Base-by-base conservation (phyloP, 92 coral and sea anemone genomes). In the Porites lobata region DNA sequence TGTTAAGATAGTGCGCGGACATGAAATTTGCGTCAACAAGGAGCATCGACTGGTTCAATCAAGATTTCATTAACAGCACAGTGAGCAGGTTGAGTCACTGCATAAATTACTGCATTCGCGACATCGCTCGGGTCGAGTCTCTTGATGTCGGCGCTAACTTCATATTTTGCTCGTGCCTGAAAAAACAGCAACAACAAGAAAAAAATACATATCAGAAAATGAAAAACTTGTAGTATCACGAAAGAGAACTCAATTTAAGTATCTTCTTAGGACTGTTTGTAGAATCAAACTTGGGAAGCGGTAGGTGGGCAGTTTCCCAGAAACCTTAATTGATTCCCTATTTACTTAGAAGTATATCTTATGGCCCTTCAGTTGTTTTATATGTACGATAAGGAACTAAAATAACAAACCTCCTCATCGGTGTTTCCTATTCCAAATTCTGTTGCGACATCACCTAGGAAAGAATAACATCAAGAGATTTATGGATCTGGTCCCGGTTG, bases 71-170 rank as follows among this genome's bases (percentile, higher is more conserved):
- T 95, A 9, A 95, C 92, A 21, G 94, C 90, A 58, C 96, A 93
- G 82, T 95, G 90, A 8, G 95, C 93, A 12, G 98, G 98, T 63
- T 95, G 98, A 6, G 93, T 82, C 69, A 93, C 94, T 2, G 96
- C 98, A 65, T 82, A 95, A 15, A 95, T 81, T 11, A 95, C 92
- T 52, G 93, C 91, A 80, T 93, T 93, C 9, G 96, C 96, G 20
- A 95, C 72, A 81, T 95, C 98, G 8, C 67, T 51, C 2, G 98
- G 92, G 61, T 94, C 89, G n/a, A 95, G 92, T 54, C 92, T 95
- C 80, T 93, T 95, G 38, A 91, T 81, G 29, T 86, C 85, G 61
- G 74, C 75, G 5, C 93, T 84, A 69, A 80, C 79, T 78, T 95
- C 98, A 79, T 72, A 95, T 58, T 93, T 85, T 24, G 93, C 92